phyloP scores from a whole-genome alignment of 2,888 invertebrate species.

The Celastrina argiolus region DNA sequence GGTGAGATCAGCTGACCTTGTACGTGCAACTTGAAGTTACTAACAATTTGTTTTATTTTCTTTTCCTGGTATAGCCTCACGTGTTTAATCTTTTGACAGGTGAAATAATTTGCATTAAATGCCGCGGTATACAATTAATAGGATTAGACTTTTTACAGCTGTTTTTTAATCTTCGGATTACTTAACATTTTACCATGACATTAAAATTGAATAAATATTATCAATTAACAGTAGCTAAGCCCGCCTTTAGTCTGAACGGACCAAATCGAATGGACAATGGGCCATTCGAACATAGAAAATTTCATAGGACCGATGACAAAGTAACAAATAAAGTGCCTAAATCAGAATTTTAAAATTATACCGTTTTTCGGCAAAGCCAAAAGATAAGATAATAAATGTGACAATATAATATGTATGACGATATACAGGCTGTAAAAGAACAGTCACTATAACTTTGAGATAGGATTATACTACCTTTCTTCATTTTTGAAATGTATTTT shows the following conservation, averaged over 20 bases:
- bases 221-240: neutral
- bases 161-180: neutral
- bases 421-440: no score
- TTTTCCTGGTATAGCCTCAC: conserved; percentile 35
- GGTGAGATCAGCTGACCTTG: conserved; percentile 74
- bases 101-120: conserved; percentile 20
- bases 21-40: conserved; percentile 49
- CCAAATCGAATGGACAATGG: no score
- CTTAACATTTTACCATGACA: neutral
- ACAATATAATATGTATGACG: no score
- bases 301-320: no score
- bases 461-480: no score
- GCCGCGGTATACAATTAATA: neutral
- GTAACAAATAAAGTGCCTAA: no score
- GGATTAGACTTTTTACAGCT: conserved; percentile 4
- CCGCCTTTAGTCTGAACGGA: neutral
- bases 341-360: no score
- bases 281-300: no score
- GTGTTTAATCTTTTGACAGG: conserved; percentile 23
- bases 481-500: no score
- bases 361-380: no score
- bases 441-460: no score
- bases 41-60: conserved; percentile 45
- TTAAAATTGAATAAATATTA: neutral
- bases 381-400: no score